A percentile compares a stretch with the other conserved stretches of the same genome.
These are phyloP conservation scores for Drosophila mimetica DNA, from an alignment of 2,888 invertebrate genomes.

Conservation along the genomic window DNA sequence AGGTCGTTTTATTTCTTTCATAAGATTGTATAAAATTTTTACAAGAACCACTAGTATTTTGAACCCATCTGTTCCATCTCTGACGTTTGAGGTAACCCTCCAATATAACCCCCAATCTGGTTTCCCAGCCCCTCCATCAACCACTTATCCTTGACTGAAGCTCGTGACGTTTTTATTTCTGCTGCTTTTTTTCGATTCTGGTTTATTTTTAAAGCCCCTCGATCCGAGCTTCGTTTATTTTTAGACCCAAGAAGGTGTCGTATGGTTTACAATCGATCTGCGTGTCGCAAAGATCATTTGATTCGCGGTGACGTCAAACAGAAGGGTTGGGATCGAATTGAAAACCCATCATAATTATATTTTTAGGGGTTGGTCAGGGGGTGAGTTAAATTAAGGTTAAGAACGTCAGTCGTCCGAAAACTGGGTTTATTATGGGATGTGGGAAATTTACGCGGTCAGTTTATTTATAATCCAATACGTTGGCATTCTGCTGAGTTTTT, in stretches of 20 bases:
- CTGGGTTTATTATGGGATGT: slow-evolving; percentile 23
- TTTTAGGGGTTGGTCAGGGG: slow-evolving; percentile 10
- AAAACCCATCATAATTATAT: slow-evolving; percentile 11
- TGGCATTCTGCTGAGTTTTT: background rate
- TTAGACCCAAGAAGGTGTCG: slow-evolving; percentile 41
- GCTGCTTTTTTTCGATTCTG: slow-evolving; percentile 41
- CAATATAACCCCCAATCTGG: background rate
- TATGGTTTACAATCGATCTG: slow-evolving; percentile 39
- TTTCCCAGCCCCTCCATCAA: slow-evolving; percentile 3
- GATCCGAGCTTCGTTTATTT: slow-evolving; percentile 42
- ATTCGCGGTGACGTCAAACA: slow-evolving; percentile 44
- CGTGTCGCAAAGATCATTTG: slow-evolving; percentile 33
- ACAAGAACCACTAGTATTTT: background rate
- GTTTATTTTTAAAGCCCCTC: slow-evolving; percentile 36
- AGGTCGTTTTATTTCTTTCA: too few species aligned
- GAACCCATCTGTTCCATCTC: background rate
- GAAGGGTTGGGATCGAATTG: slow-evolving; percentile 10
- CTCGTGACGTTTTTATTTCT: slow-evolving; percentile 58
- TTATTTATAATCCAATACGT: slow-evolving; percentile 9
- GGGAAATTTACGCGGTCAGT: slow-evolving; percentile 11
- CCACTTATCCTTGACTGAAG: slow-evolving; percentile 33
- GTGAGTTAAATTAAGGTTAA: slow-evolving; percentile 14
- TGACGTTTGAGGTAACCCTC: background rate
- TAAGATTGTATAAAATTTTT: background rate
- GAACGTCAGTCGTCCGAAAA: slow-evolving; percentile 17